Evolutionary conservation across 2,113 vertebrate genomes (phyloP).

Genomic region (Phalacrocorax brasilianus): DNA sequence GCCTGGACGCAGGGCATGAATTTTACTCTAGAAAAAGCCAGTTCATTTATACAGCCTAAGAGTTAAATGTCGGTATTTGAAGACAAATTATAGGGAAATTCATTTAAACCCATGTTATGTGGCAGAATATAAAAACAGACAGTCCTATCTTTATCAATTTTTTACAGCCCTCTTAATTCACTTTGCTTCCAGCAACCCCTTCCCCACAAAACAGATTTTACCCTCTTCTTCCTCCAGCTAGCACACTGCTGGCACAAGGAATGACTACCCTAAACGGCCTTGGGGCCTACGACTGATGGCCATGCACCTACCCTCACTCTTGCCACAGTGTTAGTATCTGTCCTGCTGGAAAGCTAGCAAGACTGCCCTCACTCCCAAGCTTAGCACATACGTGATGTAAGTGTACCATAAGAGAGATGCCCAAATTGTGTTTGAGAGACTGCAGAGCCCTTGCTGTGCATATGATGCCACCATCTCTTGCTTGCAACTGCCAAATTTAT

Average conservation of each 20-base stretch:
- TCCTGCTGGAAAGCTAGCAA: background rate
- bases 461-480: background rate
- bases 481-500: background rate
- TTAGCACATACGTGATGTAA: background rate
- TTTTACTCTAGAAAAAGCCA: constrained; percentile 73
- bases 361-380: background rate
- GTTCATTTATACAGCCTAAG: constrained; percentile 71
- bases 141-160: constrained; percentile 61
- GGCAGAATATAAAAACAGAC: constrained; percentile 69
- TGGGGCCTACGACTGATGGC: background rate
- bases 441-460: background rate
- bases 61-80: constrained; percentile 73
- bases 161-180: constrained; percentile 54
- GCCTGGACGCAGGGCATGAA: constrained; percentile 70
- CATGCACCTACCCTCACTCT: background rate
- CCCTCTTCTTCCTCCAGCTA: constrained; percentile 11
- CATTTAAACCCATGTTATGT: constrained; percentile 70
- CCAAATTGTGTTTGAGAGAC: background rate
- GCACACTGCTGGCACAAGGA: background rate
- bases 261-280: background rate
- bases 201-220: constrained; percentile 28
- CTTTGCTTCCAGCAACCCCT: constrained; percentile 36
- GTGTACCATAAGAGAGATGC: background rate
- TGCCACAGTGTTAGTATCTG: background rate
- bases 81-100: constrained; percentile 74